phyloP scores from a whole-genome alignment of 2,797 vertebrate species.

The Anomalospiza imberbis region DNA sequence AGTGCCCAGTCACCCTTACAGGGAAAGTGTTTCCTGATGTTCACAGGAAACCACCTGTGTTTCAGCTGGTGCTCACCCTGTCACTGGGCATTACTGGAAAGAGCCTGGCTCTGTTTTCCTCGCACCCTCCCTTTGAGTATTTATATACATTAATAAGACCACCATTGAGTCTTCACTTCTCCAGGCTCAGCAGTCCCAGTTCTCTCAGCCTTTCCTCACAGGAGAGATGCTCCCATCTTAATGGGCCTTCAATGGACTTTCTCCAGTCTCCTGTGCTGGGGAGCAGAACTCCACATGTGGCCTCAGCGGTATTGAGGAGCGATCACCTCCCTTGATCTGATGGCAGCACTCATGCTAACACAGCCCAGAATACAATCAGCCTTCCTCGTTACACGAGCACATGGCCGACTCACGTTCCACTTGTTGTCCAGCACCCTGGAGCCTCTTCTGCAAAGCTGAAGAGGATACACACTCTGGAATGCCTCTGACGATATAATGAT shows the following conservation, averaged over 20 bases:
- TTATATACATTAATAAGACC: background rate
- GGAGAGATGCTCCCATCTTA: background rate
- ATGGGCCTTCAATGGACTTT: background rate
- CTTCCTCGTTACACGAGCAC: background rate
- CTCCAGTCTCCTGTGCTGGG: background rate
- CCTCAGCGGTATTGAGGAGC: background rate
- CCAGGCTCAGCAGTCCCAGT: background rate
- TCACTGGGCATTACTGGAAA: background rate
- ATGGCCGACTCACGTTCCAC: rapidly evolving
- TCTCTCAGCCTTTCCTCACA: background rate
- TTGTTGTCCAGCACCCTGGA: background rate
- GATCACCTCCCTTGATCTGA: background rate
- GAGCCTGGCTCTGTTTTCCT: background rate
- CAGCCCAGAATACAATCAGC: background rate
- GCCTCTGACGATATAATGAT: background rate
- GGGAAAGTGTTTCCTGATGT: background rate
- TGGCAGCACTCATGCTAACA: background rate
- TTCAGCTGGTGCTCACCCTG: background rate
- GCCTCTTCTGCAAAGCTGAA: background rate
- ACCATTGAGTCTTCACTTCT: background rate
- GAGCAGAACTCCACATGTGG: background rate
- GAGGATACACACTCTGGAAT: background rate
- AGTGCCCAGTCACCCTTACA: background rate
- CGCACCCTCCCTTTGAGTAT: background rate
- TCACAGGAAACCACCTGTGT: background rate